Conservation (phyloP, 2,888 invertebrate species). For the Drosophila nigritarsus region DNA sequence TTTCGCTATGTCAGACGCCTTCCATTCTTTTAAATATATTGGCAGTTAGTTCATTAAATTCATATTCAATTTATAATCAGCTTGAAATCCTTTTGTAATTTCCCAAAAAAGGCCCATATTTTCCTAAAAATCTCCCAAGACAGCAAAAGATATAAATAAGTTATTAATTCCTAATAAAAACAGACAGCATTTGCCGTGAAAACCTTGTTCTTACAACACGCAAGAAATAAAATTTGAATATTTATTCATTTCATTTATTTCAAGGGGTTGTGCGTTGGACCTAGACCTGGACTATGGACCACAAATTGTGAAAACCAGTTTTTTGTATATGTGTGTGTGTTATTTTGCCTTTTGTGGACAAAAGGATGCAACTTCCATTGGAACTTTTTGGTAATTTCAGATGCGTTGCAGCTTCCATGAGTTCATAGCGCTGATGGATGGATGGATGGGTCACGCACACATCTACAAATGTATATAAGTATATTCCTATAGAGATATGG, state of each 20-base stretch:
- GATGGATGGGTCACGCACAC: conserved; percentile 68
- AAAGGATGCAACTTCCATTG: conserved; percentile 78
- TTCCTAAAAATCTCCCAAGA: conserved; percentile 23
- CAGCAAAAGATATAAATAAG: conserved; percentile 61
- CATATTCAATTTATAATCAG: conserved; percentile 21
- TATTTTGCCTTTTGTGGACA: conserved; percentile 49
- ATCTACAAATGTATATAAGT: conserved; percentile 1
- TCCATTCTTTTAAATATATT: not conserved
- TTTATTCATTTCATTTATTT: conserved; percentile 25
- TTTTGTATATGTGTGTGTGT: conserved; percentile 18
- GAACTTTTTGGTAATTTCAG: conserved; percentile 71
- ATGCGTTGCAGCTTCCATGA: conserved; percentile 66
- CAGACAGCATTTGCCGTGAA: conserved; percentile 43
- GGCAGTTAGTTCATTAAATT: not conserved
- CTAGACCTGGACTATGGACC: conserved; percentile 29
- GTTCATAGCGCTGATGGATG: conserved; percentile 62
- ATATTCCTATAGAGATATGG: conserved; percentile 4
- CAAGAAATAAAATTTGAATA: conserved; percentile 60
- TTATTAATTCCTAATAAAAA: conserved; percentile 21
- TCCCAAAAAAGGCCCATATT: conserved; percentile 38
- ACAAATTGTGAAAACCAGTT: conserved; percentile 63
- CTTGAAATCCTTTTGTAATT: conserved; percentile 27
- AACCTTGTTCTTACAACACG: conserved; percentile 32
- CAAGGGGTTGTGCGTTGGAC: conserved; percentile 51
- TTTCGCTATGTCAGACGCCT: not conserved